Evolutionary conservation across 1,140 invertebrate species (phyloP), one percentile per base, ranked within the genome.

Genomic region (Goniozus legneri): DNA sequence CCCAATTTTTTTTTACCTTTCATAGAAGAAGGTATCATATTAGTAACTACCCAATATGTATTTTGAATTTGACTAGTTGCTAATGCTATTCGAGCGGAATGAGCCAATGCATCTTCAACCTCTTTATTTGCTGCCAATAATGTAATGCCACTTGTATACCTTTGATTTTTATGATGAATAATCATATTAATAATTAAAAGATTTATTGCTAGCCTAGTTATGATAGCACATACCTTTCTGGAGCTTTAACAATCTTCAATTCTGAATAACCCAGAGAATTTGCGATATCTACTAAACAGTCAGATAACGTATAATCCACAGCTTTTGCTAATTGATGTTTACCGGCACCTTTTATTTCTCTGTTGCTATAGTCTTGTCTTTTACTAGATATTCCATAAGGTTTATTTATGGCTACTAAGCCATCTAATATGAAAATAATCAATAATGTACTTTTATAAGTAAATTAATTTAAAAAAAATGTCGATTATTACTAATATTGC

Each of bases 401-500:
- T 59, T 77, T 77, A 48, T 77, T 77, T 33, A 76, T 27, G 8
- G 47, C 71, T 31, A 77, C 54, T 13, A 77, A 34, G 30, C 71
- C 75, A 60, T 66, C 73, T 77, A 24, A 35, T 41, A 24, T 48
- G 13, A 8, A 45, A 44, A 24, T 42, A 33, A 40, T 24, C n/a
- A n/a, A n/a, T n/a, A n/a, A n/a, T n/a, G n/a, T n/a, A n/a, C n/a
- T n/a, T n/a, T n/a, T n/a, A n/a, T n/a, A n/a, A n/a, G n/a, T n/a
- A n/a, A n/a, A n/a, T n/a, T n/a, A n/a, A n/a, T n/a, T n/a, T n/a
- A n/a, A n/a, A n/a, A n/a, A n/a, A n/a, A n/a, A n/a, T n/a, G n/a
- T n/a, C n/a, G n/a, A n/a, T n/a, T n/a, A 15, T 36, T 12, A 34
- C 16, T 33, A 7, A 38, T 20, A 19, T 31, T 41, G 14, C 8